phyloP scores from a whole-genome alignment of 2,888 invertebrate species.

The Glaucopsyche alexis region DNA sequence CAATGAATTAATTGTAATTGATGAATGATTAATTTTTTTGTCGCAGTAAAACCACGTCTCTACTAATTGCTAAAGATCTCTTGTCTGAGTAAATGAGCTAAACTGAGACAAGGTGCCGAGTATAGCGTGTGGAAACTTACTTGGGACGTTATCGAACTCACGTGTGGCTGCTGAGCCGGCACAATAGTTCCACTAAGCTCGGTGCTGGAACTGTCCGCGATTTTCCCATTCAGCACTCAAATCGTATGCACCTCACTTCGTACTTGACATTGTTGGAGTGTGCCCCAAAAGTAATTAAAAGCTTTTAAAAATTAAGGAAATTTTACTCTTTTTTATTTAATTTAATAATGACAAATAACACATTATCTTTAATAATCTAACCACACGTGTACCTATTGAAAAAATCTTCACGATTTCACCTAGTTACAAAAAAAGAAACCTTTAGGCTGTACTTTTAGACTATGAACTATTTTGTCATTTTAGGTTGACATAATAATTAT shows the following conservation, averaged over 20 bases:
- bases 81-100: neutral
- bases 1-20: neutral
- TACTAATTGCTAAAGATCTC: no score
- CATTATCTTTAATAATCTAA: no score
- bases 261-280: slow-evolving; percentile 32
- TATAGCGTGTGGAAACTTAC: neutral
- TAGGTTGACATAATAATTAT: no score
- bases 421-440: no score
- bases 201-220: slow-evolving; percentile 36
- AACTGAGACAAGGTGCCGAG: neutral
- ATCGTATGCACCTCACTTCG: slow-evolving; percentile 47
- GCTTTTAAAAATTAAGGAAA: no score
- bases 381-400: no score
- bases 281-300: slow-evolving; percentile 26
- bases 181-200: slow-evolving; percentile 26
- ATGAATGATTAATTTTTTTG: neutral
- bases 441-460: no score
- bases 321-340: no score
- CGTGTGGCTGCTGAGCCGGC: neutral
- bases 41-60: neutral
- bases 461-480: no score
- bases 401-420: no score
- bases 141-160: slow-evolving; percentile 7
- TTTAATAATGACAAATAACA: no score
- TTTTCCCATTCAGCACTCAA: slow-evolving; percentile 54